Evolutionary conservation across 2,888 invertebrate species (phyloP).

Genomic region (Phortica okadai): DNA sequence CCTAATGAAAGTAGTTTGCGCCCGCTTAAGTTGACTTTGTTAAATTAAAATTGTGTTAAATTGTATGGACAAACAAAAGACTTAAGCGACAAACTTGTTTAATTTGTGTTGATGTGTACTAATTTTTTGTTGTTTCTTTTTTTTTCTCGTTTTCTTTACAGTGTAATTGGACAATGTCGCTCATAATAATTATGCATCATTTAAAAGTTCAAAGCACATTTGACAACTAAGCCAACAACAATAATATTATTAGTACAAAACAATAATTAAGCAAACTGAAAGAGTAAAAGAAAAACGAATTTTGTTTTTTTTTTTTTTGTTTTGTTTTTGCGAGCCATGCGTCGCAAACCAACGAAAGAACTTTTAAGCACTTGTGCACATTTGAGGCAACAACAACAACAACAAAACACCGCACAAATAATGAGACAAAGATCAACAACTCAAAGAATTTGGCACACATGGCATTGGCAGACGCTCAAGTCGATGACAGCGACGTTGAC

Average conservation of each 20-base stretch:
- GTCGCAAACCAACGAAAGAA: slow-evolving; percentile 13
- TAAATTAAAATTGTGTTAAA: slow-evolving; percentile 3
- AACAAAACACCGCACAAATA: slow-evolving; percentile 43
- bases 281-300: slow-evolving; percentile 36
- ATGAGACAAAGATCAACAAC: slow-evolving; percentile 62
- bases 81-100: slow-evolving; percentile 15
- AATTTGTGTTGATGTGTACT: background rate
- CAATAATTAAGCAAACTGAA: slow-evolving; percentile 17
- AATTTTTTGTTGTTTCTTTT: slow-evolving; percentile 2
- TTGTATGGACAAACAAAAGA: slow-evolving; percentile 9
- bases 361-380: slow-evolving; percentile 26
- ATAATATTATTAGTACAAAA: background rate
- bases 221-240: slow-evolving; percentile 30
- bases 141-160: slow-evolving; percentile 43
- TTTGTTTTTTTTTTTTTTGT: background rate
- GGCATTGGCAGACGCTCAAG: background rate
- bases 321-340: slow-evolving; percentile 31
- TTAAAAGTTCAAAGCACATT: slow-evolving; percentile 41
- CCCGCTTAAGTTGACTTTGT: background rate
- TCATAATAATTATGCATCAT: slow-evolving; percentile 46
- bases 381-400: slow-evolving; percentile 30
- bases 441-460: slow-evolving; percentile 42
- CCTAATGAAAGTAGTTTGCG: slow-evolving; percentile 23
- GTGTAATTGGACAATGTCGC: slow-evolving; percentile 47
- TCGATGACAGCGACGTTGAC: background rate